phyloP scores from a whole-genome alignment of 2,888 invertebrate species.

The Pogonocherus hispidulus region DNA sequence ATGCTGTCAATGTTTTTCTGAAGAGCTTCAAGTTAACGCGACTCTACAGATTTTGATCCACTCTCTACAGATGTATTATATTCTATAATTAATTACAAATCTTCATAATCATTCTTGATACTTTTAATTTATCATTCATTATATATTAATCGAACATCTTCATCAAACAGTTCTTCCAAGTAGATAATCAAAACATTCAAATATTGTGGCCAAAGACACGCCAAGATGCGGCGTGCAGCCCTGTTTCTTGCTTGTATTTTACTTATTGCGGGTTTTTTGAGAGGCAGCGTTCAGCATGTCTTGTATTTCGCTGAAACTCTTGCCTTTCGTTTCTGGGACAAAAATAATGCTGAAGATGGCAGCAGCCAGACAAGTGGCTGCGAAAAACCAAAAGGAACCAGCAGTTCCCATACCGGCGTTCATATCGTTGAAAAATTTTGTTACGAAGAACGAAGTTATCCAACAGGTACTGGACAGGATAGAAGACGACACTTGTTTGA shows the following conservation, averaged over 20 bases:
- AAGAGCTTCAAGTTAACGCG: no score
- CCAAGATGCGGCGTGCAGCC: no score
- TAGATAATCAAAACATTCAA: no score
- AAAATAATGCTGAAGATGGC: constrained; percentile 76
- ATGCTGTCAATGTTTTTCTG: no score
- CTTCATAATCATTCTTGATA: no score
- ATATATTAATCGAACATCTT: no score
- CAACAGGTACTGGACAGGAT: constrained; percentile 83
- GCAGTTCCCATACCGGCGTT: constrained; percentile 72
- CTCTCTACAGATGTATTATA: no score
- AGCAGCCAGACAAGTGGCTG: constrained; percentile 72
- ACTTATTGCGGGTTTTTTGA: not conserved
- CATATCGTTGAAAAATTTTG: constrained; percentile 76
- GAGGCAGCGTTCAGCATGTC: constrained; percentile 30
- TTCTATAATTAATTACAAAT: no score
- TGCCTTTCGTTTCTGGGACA: constrained; percentile 52
- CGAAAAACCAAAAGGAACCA: constrained; percentile 80
- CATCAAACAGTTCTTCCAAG: no score
- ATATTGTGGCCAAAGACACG: no score
- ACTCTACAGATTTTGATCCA: no score
- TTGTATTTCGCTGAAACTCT: constrained; percentile 51
- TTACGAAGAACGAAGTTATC: constrained; percentile 80
- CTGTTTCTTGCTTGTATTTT: not conserved
- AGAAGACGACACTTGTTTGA: constrained; percentile 80
- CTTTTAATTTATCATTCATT: no score